Conservation (phyloP, 92 coral and sea anemone genomes). For the Phymanthus crucifer region DNA sequence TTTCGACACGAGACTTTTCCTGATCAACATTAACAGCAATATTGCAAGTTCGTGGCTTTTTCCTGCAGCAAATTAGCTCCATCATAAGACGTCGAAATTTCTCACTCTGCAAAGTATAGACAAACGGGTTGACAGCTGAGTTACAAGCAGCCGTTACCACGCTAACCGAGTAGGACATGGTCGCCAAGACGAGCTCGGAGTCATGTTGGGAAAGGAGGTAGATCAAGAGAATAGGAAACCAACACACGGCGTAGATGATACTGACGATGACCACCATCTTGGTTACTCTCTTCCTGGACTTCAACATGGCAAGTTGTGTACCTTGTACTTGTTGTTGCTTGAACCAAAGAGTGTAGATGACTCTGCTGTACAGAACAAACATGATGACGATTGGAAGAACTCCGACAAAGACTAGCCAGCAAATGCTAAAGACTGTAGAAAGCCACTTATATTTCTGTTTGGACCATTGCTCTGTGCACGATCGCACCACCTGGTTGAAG, state of each 20-base stretch:
- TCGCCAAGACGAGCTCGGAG: too few relatives aligned
- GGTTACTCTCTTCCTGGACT: too few relatives aligned
- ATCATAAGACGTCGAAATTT: slow-evolving; percentile 41
- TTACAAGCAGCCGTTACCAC: slow-evolving; percentile 59
- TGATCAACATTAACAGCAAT: too few relatives aligned
- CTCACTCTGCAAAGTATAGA: slow-evolving; percentile 55
- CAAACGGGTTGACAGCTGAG: slow-evolving; percentile 66
- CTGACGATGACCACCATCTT: slow-evolving; percentile 65
- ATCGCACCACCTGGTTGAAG: slow-evolving; percentile 14
- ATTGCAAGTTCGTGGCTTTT: too few relatives aligned
- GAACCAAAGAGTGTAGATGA: too few relatives aligned
- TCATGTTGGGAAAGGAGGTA: slow-evolving; percentile 53
- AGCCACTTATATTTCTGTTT: slow-evolving; percentile 34
- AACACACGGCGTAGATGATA: slow-evolving; percentile 52
- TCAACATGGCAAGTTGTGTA: too few relatives aligned
- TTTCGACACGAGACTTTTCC: too few relatives aligned
- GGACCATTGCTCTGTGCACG: slow-evolving; percentile 52
- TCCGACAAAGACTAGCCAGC: slow-evolving; percentile 36
- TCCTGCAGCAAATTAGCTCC: slow-evolving; percentile 34
- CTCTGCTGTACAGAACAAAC: too few relatives aligned
- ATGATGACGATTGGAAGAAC: too few relatives aligned
- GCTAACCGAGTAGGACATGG: too few relatives aligned
- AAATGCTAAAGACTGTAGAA: slow-evolving; percentile 35
- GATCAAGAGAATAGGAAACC: slow-evolving; percentile 65
- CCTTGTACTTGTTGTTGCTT: too few relatives aligned